These are phyloP conservation scores for Scolopax rusticola DNA, from an alignment of 2,797 vertebrate species.

Conservation along the genomic window DNA sequence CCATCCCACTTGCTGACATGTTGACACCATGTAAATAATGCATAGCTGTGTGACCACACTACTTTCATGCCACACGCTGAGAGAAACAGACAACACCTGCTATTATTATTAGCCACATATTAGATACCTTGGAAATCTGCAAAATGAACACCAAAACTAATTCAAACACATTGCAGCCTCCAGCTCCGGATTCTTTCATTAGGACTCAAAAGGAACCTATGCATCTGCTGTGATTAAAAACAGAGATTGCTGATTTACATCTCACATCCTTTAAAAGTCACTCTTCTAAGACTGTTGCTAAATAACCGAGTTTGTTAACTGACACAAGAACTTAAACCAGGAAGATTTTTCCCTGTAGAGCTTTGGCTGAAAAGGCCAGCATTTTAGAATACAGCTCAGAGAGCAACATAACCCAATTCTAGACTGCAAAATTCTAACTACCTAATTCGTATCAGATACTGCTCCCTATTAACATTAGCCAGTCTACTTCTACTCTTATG, in stretches of 20 bases:
- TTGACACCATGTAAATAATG: constrained; percentile 50
- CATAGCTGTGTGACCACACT: constrained; percentile 21
- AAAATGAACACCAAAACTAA: constrained; percentile 2
- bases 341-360: not conserved
- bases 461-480: not conserved
- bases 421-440: not conserved
- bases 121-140: constrained; percentile 1
- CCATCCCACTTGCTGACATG: constrained; percentile 30
- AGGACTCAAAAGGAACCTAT: not conserved
- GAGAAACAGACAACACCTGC: constrained; percentile 11
- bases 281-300: not conserved
- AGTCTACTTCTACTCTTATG: not conserved
- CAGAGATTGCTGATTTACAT: constrained; percentile 5
- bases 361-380: not conserved
- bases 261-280: constrained; percentile 14
- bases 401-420: not conserved
- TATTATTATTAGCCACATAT: constrained; percentile 12
- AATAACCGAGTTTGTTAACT: not conserved
- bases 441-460: not conserved
- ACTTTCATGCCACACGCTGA: not conserved
- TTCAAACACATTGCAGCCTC: not conserved
- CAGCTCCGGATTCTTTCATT: constrained; percentile 11
- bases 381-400: constrained; percentile 1
- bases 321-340: not conserved
- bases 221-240: not conserved